Base-by-base conservation (phyloP, 2,888 invertebrate species). In the Myopa tessellatipennis region DNA sequence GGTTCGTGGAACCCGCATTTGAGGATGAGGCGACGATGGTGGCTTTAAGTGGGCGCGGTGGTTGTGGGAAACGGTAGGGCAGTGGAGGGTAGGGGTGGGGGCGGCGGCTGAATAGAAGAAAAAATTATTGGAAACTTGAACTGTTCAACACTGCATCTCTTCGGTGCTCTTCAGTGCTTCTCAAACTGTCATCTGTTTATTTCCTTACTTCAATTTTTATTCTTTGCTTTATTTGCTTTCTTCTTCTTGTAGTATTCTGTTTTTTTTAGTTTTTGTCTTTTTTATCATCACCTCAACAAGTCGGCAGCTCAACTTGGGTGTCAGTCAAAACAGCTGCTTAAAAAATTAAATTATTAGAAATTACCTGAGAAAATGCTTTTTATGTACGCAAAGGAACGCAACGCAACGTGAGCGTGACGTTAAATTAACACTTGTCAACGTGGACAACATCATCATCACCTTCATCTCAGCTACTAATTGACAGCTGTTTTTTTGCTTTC, bases 401-500 rank as follows among this genome's bases (percentile, higher is more conserved):
- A 26, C 26, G 26, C 26, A 26, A 26, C 2, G 26, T 26, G 26
- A 26, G 26, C 26, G 26, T 26, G 67, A 55, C 67, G 34, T 40
- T 68, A 67, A 74, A 74, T 74, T 74, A 67, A 67, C 58, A 74
- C 45, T 45, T 10, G 45, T 45, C 45, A 45, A 8, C 45, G 45
- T 45, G 7, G 45, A 8, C 45, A 45, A 8, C 10, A 26, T 26
- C 26, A 26, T 26, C 26, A 26, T 26, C 26, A 26, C 26, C 2
- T 26, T 26, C 26, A 26, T 26, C 26, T 2, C 26, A 26, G 26
- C 14, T 26, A 7, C 75, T 60, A 75, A 75, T 68, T 60, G 75
- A 68, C 68, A 52, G 67, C 14, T 26, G 69, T 68, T 75, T 26
- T 26, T 26, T 26, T 26, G 26, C 26, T 26, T 2, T 75, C n/a